phyloP scores from a whole-genome alignment of 1,140 invertebrate species.

The Theocolax elegans region DNA sequence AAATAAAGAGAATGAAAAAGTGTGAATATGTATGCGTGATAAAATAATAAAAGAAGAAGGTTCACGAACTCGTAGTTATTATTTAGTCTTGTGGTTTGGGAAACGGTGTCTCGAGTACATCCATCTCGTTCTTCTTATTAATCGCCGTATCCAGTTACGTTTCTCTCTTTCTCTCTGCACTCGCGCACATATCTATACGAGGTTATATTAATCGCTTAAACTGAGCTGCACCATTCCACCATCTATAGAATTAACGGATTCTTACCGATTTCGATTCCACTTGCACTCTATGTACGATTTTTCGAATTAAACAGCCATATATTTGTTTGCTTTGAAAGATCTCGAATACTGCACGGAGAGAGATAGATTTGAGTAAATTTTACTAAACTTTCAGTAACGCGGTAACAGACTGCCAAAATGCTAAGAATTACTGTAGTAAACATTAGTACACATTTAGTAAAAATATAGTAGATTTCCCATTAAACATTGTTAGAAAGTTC shows the following conservation, averaged over 20 bases:
- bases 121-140: conserved; percentile 36
- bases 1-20: too few species aligned
- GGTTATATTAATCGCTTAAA: conserved; percentile 28
- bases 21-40: too few species aligned
- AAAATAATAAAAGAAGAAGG: neutral
- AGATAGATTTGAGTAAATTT: too few species aligned
- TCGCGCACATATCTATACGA: neutral
- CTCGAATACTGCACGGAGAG: neutral
- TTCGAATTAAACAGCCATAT: too few species aligned
- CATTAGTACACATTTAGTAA: too few species aligned
- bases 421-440: too few species aligned
- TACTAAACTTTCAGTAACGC: too few species aligned
- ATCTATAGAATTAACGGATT: conserved; percentile 30
- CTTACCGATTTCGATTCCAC: neutral
- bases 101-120: conserved; percentile 31
- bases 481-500: too few species aligned
- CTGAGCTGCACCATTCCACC: neutral
- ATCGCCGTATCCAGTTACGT: conserved; percentile 36
- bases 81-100: conserved; percentile 7
- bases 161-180: neutral
- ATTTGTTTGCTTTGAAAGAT: neutral
- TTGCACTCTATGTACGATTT: too few species aligned
- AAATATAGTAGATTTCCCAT: too few species aligned
- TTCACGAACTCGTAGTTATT: conserved; percentile 17
- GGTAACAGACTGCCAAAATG: too few species aligned